A percentile compares a stretch with the other conserved stretches of the same genome.
These are phyloP conservation scores for Meloidogyne floridensis DNA, from an alignment of 1,140 invertebrate genomes.

Conservation along the genomic window DNA sequence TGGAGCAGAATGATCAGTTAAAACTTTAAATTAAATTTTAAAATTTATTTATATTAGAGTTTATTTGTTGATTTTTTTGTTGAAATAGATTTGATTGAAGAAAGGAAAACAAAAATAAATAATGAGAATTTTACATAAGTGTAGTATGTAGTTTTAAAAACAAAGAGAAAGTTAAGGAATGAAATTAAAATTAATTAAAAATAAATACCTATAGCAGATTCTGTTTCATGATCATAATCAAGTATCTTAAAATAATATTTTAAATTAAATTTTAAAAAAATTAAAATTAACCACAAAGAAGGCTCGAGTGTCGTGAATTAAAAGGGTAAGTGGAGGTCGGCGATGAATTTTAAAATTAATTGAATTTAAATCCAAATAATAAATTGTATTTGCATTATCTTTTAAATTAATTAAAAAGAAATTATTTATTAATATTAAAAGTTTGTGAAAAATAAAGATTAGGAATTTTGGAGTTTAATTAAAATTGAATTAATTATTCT, in stretches of 20 bases:
- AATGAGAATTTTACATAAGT: neutral
- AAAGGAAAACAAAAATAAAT: constrained; percentile 58
- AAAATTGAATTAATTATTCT: no score
- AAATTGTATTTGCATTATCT: constrained; percentile 49
- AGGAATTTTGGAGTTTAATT: no score
- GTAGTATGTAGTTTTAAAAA: no score
- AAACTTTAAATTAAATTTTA: constrained; percentile 68
- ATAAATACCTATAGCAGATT: constrained; percentile 23
- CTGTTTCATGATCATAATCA: constrained; percentile 35
- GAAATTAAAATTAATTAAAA: no score
- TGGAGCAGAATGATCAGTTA: constrained; percentile 89
- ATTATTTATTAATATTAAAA: neutral
- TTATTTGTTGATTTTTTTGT: no score
- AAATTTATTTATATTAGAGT: neutral
- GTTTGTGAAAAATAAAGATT: no score
- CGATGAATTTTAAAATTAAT: constrained; percentile 52
- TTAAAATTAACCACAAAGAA: constrained; percentile 25
- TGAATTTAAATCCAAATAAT: constrained; percentile 57
- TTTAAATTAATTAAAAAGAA: neutral
- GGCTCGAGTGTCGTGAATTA: constrained; percentile 72
- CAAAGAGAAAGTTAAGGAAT: no score
- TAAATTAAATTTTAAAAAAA: neutral
- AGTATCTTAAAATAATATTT: constrained; percentile 16
- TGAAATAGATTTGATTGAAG: no score
- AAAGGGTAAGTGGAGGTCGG: constrained; percentile 62